Percentiles rank a stretch among this genome's conserved stretches.
These are phyloP conservation scores for Drosophila testacea DNA, from an alignment of 2,888 invertebrate species.

Conservation along the genomic window DNA sequence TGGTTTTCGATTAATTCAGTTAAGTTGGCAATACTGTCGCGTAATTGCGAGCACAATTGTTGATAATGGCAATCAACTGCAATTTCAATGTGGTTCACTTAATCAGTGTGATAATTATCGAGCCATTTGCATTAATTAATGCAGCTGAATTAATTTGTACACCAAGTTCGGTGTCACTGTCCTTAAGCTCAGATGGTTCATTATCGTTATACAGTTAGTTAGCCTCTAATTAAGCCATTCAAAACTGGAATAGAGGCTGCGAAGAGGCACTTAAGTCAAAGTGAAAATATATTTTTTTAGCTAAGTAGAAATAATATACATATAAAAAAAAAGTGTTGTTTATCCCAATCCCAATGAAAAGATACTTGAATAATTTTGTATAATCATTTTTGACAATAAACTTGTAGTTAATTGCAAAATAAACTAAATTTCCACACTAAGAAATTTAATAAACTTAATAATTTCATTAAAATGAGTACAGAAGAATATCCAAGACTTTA, in stretches of 20 bases:
- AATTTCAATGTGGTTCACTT: conserved; percentile 42
- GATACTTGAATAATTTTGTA: too few relatives aligned
- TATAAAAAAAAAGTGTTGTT: too few relatives aligned
- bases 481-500: too few relatives aligned
- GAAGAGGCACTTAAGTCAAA: neutral
- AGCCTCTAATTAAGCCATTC: neutral
- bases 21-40: conserved; percentile 26
- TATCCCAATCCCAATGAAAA: too few relatives aligned
- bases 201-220: conserved; percentile 11
- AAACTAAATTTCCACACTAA: too few relatives aligned
- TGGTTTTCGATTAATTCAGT: conserved; percentile 37
- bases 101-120: conserved; percentile 57
- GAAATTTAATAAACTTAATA: too few relatives aligned
- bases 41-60: conserved; percentile 11
- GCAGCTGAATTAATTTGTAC: conserved; percentile 40
- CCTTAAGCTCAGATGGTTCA: conserved; percentile 7
- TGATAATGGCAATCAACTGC: conserved; percentile 45
- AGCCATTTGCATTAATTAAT: conserved; percentile 65
- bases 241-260: neutral
- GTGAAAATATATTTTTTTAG: too few relatives aligned
- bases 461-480: too few relatives aligned
- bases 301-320: too few relatives aligned
- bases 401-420: too few relatives aligned
- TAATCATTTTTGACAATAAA: too few relatives aligned
- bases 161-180: conserved; percentile 30